Base-by-base conservation (phyloP, 2,888 invertebrate species). In the Eristalinus sepulchralis region DNA sequence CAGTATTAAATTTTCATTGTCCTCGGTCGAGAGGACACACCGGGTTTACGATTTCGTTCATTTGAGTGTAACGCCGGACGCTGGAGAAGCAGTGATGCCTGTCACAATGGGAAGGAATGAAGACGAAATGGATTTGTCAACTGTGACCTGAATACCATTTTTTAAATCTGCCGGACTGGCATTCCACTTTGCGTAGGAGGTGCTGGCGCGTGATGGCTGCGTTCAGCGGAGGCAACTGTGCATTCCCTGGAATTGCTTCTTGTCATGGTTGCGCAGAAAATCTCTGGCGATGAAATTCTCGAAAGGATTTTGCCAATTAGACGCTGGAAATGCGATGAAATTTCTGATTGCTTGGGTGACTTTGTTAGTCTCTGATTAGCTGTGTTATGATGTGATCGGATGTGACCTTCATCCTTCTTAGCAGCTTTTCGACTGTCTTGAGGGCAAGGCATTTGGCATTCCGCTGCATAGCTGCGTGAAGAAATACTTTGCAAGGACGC, bases 1-100 rank as follows among this genome's bases (percentile, higher is more conserved):
- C 17, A 57, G 63, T 67, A 68, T 68, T 75, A 80, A 80, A 67
- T 67, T 67, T 72, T 66, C 62, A 80, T 80, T 60, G 27, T 34
- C 20, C 72, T 34, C 47, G 27, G 71, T 66, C 34, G 59, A 64
- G 47, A 59, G 67, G 22, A 27, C 27, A 60, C 34, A 64, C n/a
- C 24, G 67, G 57, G 22, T 22, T 76, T 60, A 5, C 5, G 53
- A 11, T n/a, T 67, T 31, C 63, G 13, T 33, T n/a, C n/a, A n/a
- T 47, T 68, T 24, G 22, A 17, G 22, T 13, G 55, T 10, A 34
- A 20, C 13, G 55, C 13, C n/a, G 17, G 70, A 5, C 24, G 39
- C 20, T 36, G 33, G 27, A 27, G 5, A 11, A 24, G 22, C 78
- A 71, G 47, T 39, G 71, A 17, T 8, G 39, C 8, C 64, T 10